Conservation (phyloP, 2,797 vertebrate species). For the Salmo trutta region DNA sequence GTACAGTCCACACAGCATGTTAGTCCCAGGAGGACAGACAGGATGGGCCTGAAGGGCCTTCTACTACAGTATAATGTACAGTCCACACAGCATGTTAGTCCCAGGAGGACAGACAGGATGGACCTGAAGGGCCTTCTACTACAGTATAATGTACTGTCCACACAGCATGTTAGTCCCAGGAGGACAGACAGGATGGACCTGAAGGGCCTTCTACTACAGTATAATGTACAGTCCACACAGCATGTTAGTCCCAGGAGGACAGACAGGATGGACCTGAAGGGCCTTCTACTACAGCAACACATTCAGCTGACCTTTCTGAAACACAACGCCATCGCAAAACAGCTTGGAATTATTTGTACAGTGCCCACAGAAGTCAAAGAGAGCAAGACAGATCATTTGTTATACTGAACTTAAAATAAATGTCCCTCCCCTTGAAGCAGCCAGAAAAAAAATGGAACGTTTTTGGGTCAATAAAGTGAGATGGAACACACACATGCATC, state of each 20-base stretch:
- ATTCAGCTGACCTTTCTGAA: constrained; percentile 3
- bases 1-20: too few species aligned
- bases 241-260: not conserved
- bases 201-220: not conserved
- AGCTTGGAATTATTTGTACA: not conserved
- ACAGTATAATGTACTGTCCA: too few species aligned
- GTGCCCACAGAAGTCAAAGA: not conserved
- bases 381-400: not conserved
- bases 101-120: too few species aligned
- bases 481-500: not conserved
- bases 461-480: not conserved
- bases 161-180: too few species aligned
- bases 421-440: not conserved
- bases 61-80: too few species aligned
- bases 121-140: too few species aligned
- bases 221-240: not conserved
- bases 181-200: too few species aligned
- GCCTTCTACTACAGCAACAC: too few species aligned
- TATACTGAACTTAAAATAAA: not conserved
- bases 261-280: not conserved
- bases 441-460: not conserved
- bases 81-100: too few species aligned
- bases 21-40: too few species aligned
- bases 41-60: too few species aligned
- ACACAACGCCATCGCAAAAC: not conserved